These are phyloP conservation scores for Anthoscopus minutus DNA, from an alignment of 2,113 vertebrate genomes.

Conservation along the genomic window DNA sequence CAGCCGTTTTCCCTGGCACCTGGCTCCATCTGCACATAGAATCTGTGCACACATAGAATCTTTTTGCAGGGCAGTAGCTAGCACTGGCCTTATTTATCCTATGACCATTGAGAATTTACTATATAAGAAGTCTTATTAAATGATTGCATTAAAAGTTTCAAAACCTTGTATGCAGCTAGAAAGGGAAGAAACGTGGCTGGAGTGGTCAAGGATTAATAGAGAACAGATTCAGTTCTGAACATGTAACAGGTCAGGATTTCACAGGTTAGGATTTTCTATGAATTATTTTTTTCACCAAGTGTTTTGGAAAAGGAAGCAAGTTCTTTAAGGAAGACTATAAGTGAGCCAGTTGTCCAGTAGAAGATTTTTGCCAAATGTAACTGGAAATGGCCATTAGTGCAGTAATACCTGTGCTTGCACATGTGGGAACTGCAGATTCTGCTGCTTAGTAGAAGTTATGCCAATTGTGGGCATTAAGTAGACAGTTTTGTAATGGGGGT, in stretches of 20 bases:
- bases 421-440: background rate
- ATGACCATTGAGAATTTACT: background rate
- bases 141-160: background rate
- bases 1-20: background rate
- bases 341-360: background rate
- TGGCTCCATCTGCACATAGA: background rate
- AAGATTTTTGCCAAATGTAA: background rate
- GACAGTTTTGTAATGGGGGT: fast-evolving
- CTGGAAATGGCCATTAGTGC: background rate
- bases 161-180: background rate
- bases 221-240: background rate
- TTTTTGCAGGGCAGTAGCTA: background rate
- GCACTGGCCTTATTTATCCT: background rate
- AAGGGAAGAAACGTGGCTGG: background rate
- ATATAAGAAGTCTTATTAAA: background rate
- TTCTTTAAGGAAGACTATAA: background rate
- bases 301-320: background rate
- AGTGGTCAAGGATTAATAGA: background rate
- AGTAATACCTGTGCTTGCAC: background rate
- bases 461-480: background rate
- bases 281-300: background rate
- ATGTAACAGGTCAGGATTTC: background rate
- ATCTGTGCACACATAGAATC: background rate
- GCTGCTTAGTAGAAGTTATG: background rate
- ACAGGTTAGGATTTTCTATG: background rate